Conservation (phyloP, 1,140 invertebrate species). For the Cherax destructor region DNA sequence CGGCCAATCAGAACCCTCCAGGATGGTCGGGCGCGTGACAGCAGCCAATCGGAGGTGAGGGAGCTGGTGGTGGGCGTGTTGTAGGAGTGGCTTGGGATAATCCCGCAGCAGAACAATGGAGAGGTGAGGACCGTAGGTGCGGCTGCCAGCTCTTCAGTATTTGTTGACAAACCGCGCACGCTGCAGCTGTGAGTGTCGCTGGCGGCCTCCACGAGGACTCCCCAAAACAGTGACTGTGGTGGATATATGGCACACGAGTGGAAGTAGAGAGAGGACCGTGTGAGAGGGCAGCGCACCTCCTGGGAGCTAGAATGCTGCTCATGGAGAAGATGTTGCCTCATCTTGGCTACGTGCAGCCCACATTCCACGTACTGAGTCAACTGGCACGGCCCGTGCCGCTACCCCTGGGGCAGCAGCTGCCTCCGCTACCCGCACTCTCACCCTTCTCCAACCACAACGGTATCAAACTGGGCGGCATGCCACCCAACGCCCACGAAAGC, state of each 20-base stretch:
- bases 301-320: slow-evolving; percentile 63
- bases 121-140: slow-evolving; percentile 64
- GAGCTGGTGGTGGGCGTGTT: not conserved
- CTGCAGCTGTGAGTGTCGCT: slow-evolving; percentile 50
- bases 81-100: slow-evolving; percentile 43
- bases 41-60: slow-evolving; percentile 18
- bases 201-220: slow-evolving; percentile 31
- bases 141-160: slow-evolving; percentile 53
- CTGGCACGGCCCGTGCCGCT: slow-evolving; percentile 63
- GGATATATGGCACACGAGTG: slow-evolving; percentile 11
- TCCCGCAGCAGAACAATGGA: slow-evolving; percentile 61
- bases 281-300: slow-evolving; percentile 26
- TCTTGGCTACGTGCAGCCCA: slow-evolving; percentile 68
- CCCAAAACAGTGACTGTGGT: not conserved
- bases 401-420: slow-evolving; percentile 61
- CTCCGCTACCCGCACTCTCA: slow-evolving; percentile 44
- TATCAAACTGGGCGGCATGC: slow-evolving; percentile 49
- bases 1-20: slow-evolving; percentile 43
- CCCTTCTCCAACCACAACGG: slow-evolving; percentile 50
- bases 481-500: slow-evolving; percentile 33
- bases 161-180: slow-evolving; percentile 64
- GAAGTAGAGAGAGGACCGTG: slow-evolving; percentile 17
- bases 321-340: slow-evolving; percentile 71
- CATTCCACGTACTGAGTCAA: slow-evolving; percentile 63
- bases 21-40: slow-evolving; percentile 20